Evolutionary conservation across 2,797 vertebrate genomes (phyloP).

Genomic region (Anabacerthia variegaticeps): DNA sequence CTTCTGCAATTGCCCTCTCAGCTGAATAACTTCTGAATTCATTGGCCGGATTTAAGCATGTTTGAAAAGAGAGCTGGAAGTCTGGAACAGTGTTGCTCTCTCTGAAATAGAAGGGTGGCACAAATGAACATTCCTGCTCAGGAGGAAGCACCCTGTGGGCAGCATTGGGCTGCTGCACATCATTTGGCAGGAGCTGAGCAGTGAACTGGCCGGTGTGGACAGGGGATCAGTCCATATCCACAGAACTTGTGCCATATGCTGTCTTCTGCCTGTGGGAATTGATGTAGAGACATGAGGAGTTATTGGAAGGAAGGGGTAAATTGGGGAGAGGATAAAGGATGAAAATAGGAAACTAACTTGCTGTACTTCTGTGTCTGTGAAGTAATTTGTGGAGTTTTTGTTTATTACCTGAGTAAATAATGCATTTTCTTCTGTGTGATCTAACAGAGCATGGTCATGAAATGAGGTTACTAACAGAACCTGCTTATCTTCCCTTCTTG

Average conservation of each 20-base stretch:
- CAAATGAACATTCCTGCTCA: neutral
- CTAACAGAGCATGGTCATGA: neutral
- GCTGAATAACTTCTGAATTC: constrained; percentile 7
- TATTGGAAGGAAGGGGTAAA: neutral
- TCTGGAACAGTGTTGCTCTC: neutral
- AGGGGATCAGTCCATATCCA: neutral
- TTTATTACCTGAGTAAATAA: neutral
- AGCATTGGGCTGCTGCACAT: neutral
- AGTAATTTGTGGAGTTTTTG: neutral
- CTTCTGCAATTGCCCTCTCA: neutral
- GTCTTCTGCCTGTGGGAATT: neutral
- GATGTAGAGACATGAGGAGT: neutral
- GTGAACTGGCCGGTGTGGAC: neutral
- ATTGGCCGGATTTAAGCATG: neutral
- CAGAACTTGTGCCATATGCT: neutral
- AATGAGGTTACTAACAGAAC: neutral
- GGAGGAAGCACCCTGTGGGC: neutral
- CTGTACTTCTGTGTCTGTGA: neutral
- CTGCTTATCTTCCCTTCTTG: neutral
- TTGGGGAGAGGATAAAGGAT: neutral
- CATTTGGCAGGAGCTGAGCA: neutral
- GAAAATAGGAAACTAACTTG: neutral
- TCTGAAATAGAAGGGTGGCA: neutral
- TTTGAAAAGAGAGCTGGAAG: neutral
- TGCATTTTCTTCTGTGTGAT: neutral